Conservation (phyloP, 2,888 invertebrate species). For the Dasysyrphus tricinctus region DNA sequence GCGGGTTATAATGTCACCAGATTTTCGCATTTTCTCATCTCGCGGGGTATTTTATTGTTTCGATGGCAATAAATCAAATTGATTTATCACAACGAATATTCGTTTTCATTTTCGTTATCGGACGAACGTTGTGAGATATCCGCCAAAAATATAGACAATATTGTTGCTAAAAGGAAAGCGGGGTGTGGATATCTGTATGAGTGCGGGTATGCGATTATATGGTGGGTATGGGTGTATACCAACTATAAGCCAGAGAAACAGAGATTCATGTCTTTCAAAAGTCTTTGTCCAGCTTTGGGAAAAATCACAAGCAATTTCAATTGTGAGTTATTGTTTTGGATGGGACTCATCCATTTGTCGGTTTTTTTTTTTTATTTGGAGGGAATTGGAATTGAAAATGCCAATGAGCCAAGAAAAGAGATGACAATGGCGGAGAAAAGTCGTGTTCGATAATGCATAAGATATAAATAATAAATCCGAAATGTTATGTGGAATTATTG, state of each 20-base stretch:
- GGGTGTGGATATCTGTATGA: neutral
- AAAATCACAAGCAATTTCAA: constrained; percentile 53
- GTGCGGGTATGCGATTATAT: neutral
- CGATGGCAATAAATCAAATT: constrained; percentile 74
- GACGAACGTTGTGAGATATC: constrained; percentile 72
- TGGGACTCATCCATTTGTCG: constrained; percentile 47
- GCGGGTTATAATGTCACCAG: constrained; percentile 75
- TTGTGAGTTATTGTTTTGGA: constrained; percentile 67
- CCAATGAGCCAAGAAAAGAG: constrained; percentile 16
- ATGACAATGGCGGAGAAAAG: constrained; percentile 22
- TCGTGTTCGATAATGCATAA: constrained; percentile 41
- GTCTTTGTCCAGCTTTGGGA: constrained; percentile 62
- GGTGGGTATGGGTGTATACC: neutral
- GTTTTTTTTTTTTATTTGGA: neutral
- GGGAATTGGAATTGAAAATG: constrained; percentile 10
- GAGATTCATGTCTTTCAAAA: constrained; percentile 66
- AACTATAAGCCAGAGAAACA: neutral
- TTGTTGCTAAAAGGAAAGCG: constrained; percentile 8
- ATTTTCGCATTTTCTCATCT: constrained; percentile 75
- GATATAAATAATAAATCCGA: constrained; percentile 40
- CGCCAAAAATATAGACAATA: constrained; percentile 64
- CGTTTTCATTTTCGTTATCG: constrained; percentile 74
- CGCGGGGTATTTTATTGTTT: constrained; percentile 72
- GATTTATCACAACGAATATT: constrained; percentile 74
- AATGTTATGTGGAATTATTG: constrained; percentile 36